Evolutionary conservation across 1,140 invertebrate species (phyloP).

Genomic region (Calliphora vicina): DNA sequence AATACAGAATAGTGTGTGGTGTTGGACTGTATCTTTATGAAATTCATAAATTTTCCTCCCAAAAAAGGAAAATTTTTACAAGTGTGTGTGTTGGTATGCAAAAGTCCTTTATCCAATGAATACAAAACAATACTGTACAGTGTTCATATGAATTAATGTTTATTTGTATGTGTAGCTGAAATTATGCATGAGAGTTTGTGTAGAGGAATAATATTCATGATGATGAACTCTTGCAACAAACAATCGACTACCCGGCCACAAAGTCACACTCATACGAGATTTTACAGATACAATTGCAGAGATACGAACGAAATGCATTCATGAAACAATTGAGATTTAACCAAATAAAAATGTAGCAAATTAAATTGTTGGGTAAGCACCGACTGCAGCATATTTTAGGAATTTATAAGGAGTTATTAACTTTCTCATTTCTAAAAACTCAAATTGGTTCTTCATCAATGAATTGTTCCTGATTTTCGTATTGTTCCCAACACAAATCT

Average conservation of each 20-base stretch:
- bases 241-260: background rate
- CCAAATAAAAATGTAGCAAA: background rate
- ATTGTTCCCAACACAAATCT: no score
- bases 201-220: background rate
- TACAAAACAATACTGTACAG: background rate
- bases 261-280: background rate
- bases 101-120: background rate
- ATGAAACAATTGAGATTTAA: background rate
- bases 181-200: background rate
- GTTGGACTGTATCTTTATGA: background rate
- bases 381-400: no score
- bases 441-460: no score
- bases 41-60: background rate
- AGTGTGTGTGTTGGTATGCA: no score
- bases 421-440: no score
- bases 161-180: background rate
- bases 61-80: no score
- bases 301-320: background rate
- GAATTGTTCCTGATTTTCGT: no score
- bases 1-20: background rate
- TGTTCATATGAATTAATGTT: background rate
- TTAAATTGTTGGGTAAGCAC: no score
- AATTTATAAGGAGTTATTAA: no score
- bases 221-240: background rate
- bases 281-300: background rate